A percentile compares a stretch with the other conserved stretches of the same genome.
phyloP scores from a whole-genome alignment of 2,888 invertebrate genomes.

The Erebia epiphron region DNA sequence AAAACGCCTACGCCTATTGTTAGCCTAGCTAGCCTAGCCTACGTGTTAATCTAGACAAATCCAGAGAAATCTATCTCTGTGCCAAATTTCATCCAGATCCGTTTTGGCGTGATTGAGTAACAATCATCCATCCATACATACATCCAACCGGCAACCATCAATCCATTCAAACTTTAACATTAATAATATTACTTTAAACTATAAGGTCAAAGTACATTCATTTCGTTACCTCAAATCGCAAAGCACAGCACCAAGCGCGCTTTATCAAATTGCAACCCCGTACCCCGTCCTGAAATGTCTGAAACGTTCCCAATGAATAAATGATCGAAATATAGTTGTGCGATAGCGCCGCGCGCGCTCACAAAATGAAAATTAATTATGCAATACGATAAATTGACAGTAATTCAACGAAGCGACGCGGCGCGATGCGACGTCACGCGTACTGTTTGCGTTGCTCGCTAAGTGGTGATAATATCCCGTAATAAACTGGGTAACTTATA shows the following conservation, averaged over 20 bases:
- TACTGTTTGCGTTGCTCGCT: conserved; percentile 40
- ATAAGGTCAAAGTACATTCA: too few relatives aligned
- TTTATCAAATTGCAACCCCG: conserved; percentile 45
- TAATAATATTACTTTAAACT: too few relatives aligned
- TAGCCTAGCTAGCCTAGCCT: too few relatives aligned
- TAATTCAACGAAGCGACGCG: conserved; percentile 59
- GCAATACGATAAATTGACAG: conserved; percentile 71
- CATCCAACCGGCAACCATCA: too few relatives aligned
- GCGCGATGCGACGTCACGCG: conserved; percentile 47
- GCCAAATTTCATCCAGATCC: too few relatives aligned
- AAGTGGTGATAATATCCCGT: conserved; percentile 41
- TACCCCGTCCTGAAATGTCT: conserved; percentile 58
- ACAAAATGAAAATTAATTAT: conserved; percentile 75
- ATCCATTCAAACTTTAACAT: too few relatives aligned
- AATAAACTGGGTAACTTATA: conserved; percentile 29
- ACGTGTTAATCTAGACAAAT: too few relatives aligned
- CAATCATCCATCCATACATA: too few relatives aligned
- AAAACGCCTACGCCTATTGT: too few relatives aligned
- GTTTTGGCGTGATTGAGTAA: too few relatives aligned
- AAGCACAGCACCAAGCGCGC: conserved; percentile 26
- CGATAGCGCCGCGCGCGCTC: conserved; percentile 52
- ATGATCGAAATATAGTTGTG: conserved; percentile 62
- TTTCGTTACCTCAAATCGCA: not conserved
- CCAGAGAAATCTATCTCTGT: too few relatives aligned
- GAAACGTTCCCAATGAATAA: conserved; percentile 62